Base-by-base conservation (phyloP, 1,140 invertebrate genomes). In the Zophobas atratus region DNA sequence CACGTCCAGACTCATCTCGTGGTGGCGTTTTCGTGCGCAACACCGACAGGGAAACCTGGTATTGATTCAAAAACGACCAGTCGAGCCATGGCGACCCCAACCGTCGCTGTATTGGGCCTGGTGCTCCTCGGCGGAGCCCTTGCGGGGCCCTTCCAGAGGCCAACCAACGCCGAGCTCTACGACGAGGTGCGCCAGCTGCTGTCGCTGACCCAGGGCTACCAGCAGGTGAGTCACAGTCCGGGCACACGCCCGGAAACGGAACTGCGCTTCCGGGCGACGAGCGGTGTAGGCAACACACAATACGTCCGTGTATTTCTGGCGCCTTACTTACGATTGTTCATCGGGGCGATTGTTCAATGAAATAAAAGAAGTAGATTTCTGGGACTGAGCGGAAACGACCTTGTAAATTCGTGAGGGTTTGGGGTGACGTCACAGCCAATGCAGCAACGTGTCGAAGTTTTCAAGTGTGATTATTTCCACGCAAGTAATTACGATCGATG, bases 111-210 rank as follows among this genome's bases (percentile, higher is more conserved):
- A 39, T 73, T 73, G 60, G 49, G 60, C 71, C 51, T 80, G 6
- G 72, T 71, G 20, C 48, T 80, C 39, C 41, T 77, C 35, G 71
- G 56, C 74, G 53, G 49, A 8, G 41, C 43, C n/a, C 6, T 35
- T 41, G 56, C 39, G n/a, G 75, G 76, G 39, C 77, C 79, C 36
- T 70, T 81, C 41, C 76, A 60, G 8, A 1, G 36, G 8, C 56
- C 33, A 38, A 8, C 33, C n/a, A 60, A 60, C 35, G 56, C 56
- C 56, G 39, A 79, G 76, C 4, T 85, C 53, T 84, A 84, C 76
- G 79, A 83, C 60, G 84, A 85, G 63, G 80, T 86, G 3, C 79
- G 81, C 57, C 83, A 85, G 43, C 70, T 86, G 5, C 56, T 86
- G 8, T 75, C 79, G 0, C 79, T 84, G 6, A 82, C 82, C 51